These are phyloP conservation scores for Ormyrus rosae DNA, from an alignment of 2,888 invertebrate genomes.

Conservation along the genomic window DNA sequence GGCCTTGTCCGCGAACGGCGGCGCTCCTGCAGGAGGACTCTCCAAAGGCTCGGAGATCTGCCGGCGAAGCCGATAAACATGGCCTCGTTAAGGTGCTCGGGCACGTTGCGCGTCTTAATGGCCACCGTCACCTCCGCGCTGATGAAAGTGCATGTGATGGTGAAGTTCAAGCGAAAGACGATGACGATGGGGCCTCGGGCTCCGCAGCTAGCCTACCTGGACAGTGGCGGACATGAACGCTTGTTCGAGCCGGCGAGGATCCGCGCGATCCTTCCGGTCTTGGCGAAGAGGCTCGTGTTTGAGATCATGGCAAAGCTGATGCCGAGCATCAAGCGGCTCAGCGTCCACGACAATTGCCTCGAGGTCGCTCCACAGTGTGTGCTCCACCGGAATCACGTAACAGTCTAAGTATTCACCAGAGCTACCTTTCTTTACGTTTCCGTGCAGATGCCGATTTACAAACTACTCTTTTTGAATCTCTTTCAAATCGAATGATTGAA, in stretches of 20 bases:
- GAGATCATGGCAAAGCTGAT: slow-evolving; percentile 84
- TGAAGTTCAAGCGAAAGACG: slow-evolving; percentile 74
- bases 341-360: slow-evolving; percentile 82
- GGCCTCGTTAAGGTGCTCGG: slow-evolving; percentile 89
- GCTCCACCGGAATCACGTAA: slow-evolving; percentile 79
- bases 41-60: slow-evolving; percentile 60
- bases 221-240: slow-evolving; percentile 81
- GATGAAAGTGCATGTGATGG: slow-evolving; percentile 82
- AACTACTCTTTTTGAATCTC: too few species aligned
- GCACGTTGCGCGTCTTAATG: slow-evolving; percentile 86
- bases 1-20: slow-evolving; percentile 19
- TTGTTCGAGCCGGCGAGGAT: slow-evolving; percentile 86
- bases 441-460: too few species aligned
- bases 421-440: too few species aligned
- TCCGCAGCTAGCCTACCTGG: slow-evolving; percentile 72
- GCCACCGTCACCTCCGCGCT: slow-evolving; percentile 83
- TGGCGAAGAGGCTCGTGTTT: slow-evolving; percentile 84
- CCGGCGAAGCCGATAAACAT: slow-evolving; percentile 87
- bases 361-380: slow-evolving; percentile 80
- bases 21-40: slow-evolving; percentile 44
- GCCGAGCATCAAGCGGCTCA: slow-evolving; percentile 80
- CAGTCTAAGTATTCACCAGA: slow-evolving; percentile 72
- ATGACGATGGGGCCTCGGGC: background rate
- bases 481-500: too few species aligned
- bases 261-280: slow-evolving; percentile 86